Conservation (phyloP, 1,140 invertebrate species). For the Cyrtorhinus lividipennis region DNA sequence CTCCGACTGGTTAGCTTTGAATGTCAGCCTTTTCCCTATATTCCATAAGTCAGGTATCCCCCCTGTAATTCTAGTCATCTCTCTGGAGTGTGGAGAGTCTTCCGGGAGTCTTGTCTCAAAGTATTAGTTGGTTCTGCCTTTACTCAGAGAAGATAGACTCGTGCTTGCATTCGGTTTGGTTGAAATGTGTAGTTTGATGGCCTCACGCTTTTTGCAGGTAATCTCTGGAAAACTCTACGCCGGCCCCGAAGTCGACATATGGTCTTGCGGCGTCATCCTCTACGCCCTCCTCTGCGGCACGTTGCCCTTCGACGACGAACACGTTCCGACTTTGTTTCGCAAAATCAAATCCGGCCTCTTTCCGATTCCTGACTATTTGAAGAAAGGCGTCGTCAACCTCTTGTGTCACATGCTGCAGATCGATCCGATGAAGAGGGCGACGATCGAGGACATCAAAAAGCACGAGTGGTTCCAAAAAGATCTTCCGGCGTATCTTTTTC, state of each 20-base stretch:
- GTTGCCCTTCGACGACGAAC: slow-evolving; percentile 96
- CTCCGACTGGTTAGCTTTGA: no score
- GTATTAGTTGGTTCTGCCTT: no score
- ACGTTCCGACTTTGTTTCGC: slow-evolving; percentile 92
- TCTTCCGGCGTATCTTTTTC: slow-evolving; percentile 89
- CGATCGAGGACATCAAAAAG: slow-evolving; percentile 97
- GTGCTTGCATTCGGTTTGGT: no score
- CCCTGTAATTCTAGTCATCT: no score
- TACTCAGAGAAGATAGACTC: no score
- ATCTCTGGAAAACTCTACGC: slow-evolving; percentile 99
- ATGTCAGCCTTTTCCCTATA: no score
- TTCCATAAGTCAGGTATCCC: no score
- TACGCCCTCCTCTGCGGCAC: slow-evolving; percentile 97
- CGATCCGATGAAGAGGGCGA: slow-evolving; percentile 94
- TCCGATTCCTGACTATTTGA: slow-evolving; percentile 95
- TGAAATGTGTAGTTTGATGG: no score
- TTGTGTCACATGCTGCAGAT: slow-evolving; percentile 95
- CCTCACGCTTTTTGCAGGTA: slow-evolving; percentile 43
- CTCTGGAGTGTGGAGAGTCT: no score
- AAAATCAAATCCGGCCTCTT: slow-evolving; percentile 99
- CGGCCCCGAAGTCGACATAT: slow-evolving; percentile 92
- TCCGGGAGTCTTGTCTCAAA: no score
- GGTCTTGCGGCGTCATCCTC: slow-evolving; percentile 98
- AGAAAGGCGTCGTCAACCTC: slow-evolving; percentile 87
- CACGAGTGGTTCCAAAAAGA: slow-evolving; percentile 99